These are phyloP conservation scores for Fragariocoptes setiger DNA, from an alignment of 1,140 invertebrate species.

Conservation along the genomic window DNA sequence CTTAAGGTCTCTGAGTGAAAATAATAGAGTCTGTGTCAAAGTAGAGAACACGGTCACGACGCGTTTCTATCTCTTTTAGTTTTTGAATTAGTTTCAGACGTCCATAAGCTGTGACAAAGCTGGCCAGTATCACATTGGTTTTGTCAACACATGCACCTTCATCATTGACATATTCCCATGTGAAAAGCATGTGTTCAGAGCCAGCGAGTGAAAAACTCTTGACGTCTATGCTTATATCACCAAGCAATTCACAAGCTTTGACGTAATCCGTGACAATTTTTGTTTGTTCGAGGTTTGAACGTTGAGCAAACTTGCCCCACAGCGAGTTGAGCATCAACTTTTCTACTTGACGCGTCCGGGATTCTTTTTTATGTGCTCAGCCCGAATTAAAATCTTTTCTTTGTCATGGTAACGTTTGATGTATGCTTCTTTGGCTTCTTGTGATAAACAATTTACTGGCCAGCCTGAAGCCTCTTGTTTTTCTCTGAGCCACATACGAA, in stretches of 20 bases:
- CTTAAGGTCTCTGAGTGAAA: slow-evolving; percentile 9
- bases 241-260: slow-evolving; percentile 13
- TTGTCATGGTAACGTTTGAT: slow-evolving; percentile 14
- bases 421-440: slow-evolving; percentile 13
- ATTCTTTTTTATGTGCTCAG: slow-evolving; percentile 15
- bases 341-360: slow-evolving; percentile 11
- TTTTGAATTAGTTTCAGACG: slow-evolving; percentile 16
- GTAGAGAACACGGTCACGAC: slow-evolving; percentile 13
- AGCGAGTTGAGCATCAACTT: slow-evolving; percentile 12
- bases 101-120: slow-evolving; percentile 16
- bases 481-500: too few species aligned
- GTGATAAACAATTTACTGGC: slow-evolving; percentile 12
- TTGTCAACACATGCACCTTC: not conserved
- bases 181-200: not conserved
- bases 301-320: slow-evolving; percentile 15
- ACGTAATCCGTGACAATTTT: slow-evolving; percentile 11
- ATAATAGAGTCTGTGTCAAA: slow-evolving; percentile 17
- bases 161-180: not conserved
- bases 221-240: slow-evolving; percentile 5
- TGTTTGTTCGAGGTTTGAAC: slow-evolving; percentile 12
- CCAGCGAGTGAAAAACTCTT: not conserved
- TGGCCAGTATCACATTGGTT: slow-evolving; percentile 16
- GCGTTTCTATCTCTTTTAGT: slow-evolving; percentile 14
- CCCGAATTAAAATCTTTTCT: slow-evolving; percentile 16
- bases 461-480: too few species aligned